Base-by-base conservation (phyloP, 2,113 vertebrate species). In the Herpailurus yagouaroundi region DNA sequence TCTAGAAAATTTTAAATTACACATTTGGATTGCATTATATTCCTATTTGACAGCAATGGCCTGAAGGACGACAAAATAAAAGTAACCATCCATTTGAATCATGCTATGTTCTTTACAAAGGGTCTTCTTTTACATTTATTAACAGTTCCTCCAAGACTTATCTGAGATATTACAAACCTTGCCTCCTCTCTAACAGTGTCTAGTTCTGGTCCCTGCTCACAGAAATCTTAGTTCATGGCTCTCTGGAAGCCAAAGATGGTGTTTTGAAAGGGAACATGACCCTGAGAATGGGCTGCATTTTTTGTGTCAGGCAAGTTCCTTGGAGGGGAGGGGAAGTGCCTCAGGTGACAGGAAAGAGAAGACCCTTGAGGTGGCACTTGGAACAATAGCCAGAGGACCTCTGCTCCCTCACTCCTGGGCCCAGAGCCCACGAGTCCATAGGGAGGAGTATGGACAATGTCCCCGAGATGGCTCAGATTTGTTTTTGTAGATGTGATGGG, bases 221-320 rank as follows among this genome's bases (percentile, higher is more conserved):
- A 23, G 84, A 69, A 41, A 71, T 82, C 74, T 73, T 73, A 81
- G 74, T 81, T 83, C 33, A 33, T 1, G 23, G 52, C 16, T 71
- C 77, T 80, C 45, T 55, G 55, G 85, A 94, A 94, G 89, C 19
- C 18, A 76, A 86, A n/a, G 12, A 33, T 45, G 16, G 16, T 27
- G 68, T 77, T 97, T 80, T n/a, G 48, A 93, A 95, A 87, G 57
- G 38, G 31, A 86, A 38, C 11, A 80, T 33, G 64, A 85, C 21
- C 11, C 11, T 27, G 45, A n/a, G 4, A 81, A 69, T 7, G 41
- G 69, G 36, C 25, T 50, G 45, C 1, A 0, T 3, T 36, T 52
- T 84, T 84, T 52, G 71, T 23, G 66, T 85, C 64, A 66, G 92
- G 60, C 71, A 96, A 97, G 45, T 87, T 83, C 48, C 84, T 77